Base-by-base conservation (phyloP, 2,888 invertebrate species). In the Prosopocoilus inquinatus region DNA sequence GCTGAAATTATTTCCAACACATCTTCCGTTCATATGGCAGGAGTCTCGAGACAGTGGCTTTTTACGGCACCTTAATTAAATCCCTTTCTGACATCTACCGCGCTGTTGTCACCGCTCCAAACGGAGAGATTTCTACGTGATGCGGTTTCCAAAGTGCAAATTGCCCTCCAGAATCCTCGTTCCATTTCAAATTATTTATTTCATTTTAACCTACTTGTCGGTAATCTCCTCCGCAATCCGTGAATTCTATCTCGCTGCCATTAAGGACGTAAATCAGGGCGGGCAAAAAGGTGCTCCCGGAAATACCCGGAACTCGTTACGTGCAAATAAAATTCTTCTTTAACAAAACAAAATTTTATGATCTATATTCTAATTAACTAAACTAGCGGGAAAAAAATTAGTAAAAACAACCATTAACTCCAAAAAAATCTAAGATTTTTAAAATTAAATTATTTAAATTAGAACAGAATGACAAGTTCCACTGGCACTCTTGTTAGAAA, bases 51-150 rank as follows among this genome's bases (percentile, higher is more conserved):
- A 53, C 53, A 53, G 59, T 67, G 68, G 75, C 75, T 75, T 76
- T 76, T 76, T 77, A 74, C 74, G 68, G 70, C 72, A 70, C 74
- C 75, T 75, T 77, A 77, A 77, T 77, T 77, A 77, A 77, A 77
- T 76, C 77, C 77, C 74, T 74, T 75, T 76, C 75, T 77, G 77
- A 77, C 77, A 76, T 76, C 73, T 67, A 75, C 71, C 74, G 71
- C 70, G 70, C 71, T 73, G 73, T 74, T 75, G 75, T 76, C 75
- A 73, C 75, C 71, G 69, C 70, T 71, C 68, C 73, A 72, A 74
- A 75, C 74, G 73, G 72, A 69, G 70, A 75, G 75, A 76, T 75
- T 76, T 73, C 74, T 76, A 77, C 77, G 77, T 77, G 77, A 76
- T 73, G 75, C 71, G 77, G 74, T 76, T 77, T 72, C 72, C 69